Percentiles rank a stretch among this genome's conserved stretches.
These are phyloP conservation scores for Lutjanus campechanus DNA, from an alignment of 2,797 vertebrate species.

Conservation along the genomic window DNA sequence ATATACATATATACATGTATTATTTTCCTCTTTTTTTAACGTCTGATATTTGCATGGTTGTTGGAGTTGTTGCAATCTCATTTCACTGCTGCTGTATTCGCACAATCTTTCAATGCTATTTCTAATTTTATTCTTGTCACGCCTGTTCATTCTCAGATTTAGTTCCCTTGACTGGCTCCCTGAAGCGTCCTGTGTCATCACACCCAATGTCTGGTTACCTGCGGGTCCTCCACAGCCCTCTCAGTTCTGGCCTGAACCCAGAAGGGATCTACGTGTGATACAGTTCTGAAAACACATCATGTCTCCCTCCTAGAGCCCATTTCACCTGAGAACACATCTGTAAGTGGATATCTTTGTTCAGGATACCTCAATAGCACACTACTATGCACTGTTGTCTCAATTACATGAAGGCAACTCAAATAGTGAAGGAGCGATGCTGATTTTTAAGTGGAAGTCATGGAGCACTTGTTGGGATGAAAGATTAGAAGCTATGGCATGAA, in stretches of 20 bases:
- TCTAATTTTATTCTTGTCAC: neutral
- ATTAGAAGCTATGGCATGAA: constrained; percentile 5
- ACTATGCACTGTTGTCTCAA: constrained; percentile 72
- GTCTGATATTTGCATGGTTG: too few species aligned
- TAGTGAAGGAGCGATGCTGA: constrained; percentile 27
- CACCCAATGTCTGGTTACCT: constrained; percentile 91
- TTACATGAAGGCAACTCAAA: constrained; percentile 33
- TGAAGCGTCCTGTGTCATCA: constrained; percentile 91
- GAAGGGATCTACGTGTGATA: constrained; percentile 98
- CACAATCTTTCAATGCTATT: neutral
- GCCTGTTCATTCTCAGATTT: constrained; percentile 81
- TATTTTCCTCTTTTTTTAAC: too few species aligned
- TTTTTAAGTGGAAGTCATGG: constrained; percentile 18
- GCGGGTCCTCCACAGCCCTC: constrained; percentile 92
- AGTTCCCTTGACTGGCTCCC: constrained; percentile 90
- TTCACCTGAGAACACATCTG: constrained; percentile 49
- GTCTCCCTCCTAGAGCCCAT: constrained; percentile 10
- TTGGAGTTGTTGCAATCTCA: too few species aligned
- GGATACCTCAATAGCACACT: constrained; percentile 72
- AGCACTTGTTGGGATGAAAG: constrained; percentile 55
- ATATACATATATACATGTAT: too few species aligned
- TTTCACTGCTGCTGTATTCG: too few species aligned
- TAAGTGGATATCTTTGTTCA: constrained; percentile 59
- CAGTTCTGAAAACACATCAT: neutral
- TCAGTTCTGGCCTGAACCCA: constrained; percentile 94